Evolutionary conservation across 1,140 invertebrate genomes (phyloP), one percentile per base, ranked within the genome.

Genomic region (Caenorhabditis tropicalis): DNA sequence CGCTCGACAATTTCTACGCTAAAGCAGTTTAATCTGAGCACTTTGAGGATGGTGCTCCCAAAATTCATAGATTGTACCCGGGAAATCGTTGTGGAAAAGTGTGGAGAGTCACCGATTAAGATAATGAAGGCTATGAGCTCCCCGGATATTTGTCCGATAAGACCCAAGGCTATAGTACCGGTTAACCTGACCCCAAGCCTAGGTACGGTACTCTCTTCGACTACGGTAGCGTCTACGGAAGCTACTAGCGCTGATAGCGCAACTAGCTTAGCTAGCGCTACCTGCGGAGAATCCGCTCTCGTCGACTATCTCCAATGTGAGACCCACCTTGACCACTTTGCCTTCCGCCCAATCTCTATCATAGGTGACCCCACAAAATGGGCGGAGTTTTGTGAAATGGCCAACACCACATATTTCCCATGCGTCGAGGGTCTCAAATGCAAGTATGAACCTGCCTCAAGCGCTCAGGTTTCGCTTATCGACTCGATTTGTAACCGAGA

Each of bases 1-100:
- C 74, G 89, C 16, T 81, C 83, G 16, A 91, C 90, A n/a, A 80
- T 90, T 15, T 89, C 89, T 4, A 89, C 89, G 12, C 49, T 90
- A 15, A 89, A 90, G 31, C 83, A 91, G 51, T 90, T 90, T 79
- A 90, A 81, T 48, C 79, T 90, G 4, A 58, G 60, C 12, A 81
- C 88, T 19, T 82, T 90, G 21, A 84, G 83, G 43, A 48, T 24
- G n/a, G 86, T 90, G 51, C 86, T 90, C 29, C 89, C 89, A 9
- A 85, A 89, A 84, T 90, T 90, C 81, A 86, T 91, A n/a, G 84
- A 87, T 31, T 90, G 89, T 81, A 87, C 90, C 16, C 87, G 91
- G 51, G 88, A 89, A 1, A 85, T 91, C 39, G 90, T 90, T 7
- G 15, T 84, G 15, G 82, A 58, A 15, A 89, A 88, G 21, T 90